Base-by-base conservation (phyloP, 2,888 invertebrate species). In the Mamestra brassicae region DNA sequence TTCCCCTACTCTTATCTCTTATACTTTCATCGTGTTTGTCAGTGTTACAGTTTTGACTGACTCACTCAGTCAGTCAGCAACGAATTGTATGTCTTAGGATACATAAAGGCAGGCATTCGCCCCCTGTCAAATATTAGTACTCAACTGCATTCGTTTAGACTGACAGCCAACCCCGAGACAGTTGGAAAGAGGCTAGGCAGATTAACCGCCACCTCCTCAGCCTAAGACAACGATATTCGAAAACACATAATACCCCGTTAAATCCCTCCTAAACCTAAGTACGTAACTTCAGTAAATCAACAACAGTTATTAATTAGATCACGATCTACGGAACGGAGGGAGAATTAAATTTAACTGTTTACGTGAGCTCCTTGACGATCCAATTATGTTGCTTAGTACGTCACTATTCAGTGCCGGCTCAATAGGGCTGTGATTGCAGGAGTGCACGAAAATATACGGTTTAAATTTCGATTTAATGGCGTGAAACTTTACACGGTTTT, bases 231-330 rank as follows among this genome's bases (percentile, higher is more conserved):
- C 42, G 4, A 42, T 42, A 7, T 0, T 42, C 42, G 1, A 42
- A 2, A 6, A 42, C 42, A 42, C 42, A 52, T 17, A 52, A 67
- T 38, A 42, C 42, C 11, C 17, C 13, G 7, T 17, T 38, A 61
- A 42, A 7, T 38, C 47, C 58, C 36, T 26, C 10, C 10, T 47
- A 34, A 34, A 76, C 11, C 10, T 38, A 47, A 13, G 42, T 52
- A 52, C 54, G 36, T 63, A 57, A 65, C 47, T 71, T 42, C 0
- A 62, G 26, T 62, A 55, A 67, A 80, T 65, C 47, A 71, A 57
- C 81, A 76, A 76, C 64, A 65, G 64, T 70, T 76, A 76, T 76
- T 71, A 80, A 80, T 76, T 76, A 61, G 36, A 80, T 65, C 81
- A 81, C 67, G 71, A 67, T 81, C 76, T 64, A 64, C 55, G 64